Base-by-base conservation (phyloP, 37 sponge, comb jelly and placozoan genomes). In the Chondrosia reniformis region DNA sequence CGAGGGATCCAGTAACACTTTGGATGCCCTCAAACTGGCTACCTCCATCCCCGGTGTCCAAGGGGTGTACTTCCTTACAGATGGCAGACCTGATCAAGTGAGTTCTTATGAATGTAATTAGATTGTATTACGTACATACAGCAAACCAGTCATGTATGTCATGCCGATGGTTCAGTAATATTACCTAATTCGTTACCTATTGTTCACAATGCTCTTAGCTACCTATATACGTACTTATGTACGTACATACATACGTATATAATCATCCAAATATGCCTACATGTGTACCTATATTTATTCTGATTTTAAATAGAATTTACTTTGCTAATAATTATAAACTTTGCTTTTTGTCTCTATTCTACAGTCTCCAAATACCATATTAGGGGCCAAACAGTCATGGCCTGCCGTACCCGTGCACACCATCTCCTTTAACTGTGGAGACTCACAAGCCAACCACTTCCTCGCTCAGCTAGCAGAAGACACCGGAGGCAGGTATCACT, bases 381-480 rank as follows among this genome's bases (percentile, higher is more conserved):
- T 93, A n/a, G 66, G 72, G 8, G 66, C 93, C 13, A 79, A 88
- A 73, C 84, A 84, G 80, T 58, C 67, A 63, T 64, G 39, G 76
- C 85, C 77, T 0, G 31, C 44, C 32, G 63, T 93, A 4, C 91
- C 94, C 25, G 80, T 96, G 8, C 93, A 96, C 78, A 90, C 94
- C 46, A 93, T 96, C 42, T 89, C 94, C 54, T 96, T 96, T 81
- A 93, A 96, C 78, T 93, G 94, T 79, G 84, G 63, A 10, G 97
- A 96, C 83, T 63, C 78, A 44, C 59, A 77, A 44, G 88, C 94
- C 56, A 93, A 93, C 62, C 63, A 55, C 33, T 93, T 96, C 66
- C 80, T 96, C 61, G 45, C 84, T 33, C 67, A 83, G 59, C 80
- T 96, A 43, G 88, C 97, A n/a, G 69, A 39, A 4, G 76, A 78